A percentile compares a stretch with the other conserved stretches of the same genome.
phyloP scores from a whole-genome alignment of 1,140 invertebrate genomes.

The Caenorhabditis tropicalis region DNA sequence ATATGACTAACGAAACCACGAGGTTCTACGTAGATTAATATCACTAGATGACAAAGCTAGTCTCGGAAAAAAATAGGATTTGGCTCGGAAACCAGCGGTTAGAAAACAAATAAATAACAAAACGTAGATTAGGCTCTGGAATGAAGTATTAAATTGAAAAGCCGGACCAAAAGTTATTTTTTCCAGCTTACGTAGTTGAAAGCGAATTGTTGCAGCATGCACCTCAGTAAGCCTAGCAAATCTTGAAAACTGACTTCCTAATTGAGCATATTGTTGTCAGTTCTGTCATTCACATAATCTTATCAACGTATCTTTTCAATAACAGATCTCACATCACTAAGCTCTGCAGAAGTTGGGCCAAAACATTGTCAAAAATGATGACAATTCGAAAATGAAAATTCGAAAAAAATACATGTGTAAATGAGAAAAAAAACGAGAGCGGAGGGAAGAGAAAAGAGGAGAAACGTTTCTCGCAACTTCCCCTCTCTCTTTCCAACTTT shows the following conservation, averaged over 20 bases:
- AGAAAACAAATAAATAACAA: neutral
- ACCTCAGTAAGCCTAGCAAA: neutral
- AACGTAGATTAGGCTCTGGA: too few species aligned
- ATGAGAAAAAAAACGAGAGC: neutral
- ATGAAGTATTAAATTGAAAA: too few species aligned
- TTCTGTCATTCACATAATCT: neutral
- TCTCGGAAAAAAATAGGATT: conserved; percentile 15
- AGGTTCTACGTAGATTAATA: neutral
- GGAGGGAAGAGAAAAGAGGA: neutral
- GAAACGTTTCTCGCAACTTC: neutral
- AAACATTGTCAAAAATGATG: conserved; percentile 27
- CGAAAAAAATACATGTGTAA: neutral
- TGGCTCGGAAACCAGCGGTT: neutral
- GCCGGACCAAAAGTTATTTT: too few species aligned
- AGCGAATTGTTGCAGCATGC: too few species aligned
- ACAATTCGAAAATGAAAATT: neutral
- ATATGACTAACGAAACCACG: neutral
- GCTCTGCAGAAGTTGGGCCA: neutral
- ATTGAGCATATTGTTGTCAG: conserved; percentile 2
- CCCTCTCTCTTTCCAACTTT: conserved; percentile 14
- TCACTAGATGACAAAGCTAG: neutral
- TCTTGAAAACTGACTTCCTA: neutral
- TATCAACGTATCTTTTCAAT: neutral
- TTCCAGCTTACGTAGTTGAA: too few species aligned
- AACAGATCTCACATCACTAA: neutral